These are phyloP conservation scores for Hylaea fasciaria DNA, from an alignment of 2,888 invertebrate genomes.

Conservation along the genomic window DNA sequence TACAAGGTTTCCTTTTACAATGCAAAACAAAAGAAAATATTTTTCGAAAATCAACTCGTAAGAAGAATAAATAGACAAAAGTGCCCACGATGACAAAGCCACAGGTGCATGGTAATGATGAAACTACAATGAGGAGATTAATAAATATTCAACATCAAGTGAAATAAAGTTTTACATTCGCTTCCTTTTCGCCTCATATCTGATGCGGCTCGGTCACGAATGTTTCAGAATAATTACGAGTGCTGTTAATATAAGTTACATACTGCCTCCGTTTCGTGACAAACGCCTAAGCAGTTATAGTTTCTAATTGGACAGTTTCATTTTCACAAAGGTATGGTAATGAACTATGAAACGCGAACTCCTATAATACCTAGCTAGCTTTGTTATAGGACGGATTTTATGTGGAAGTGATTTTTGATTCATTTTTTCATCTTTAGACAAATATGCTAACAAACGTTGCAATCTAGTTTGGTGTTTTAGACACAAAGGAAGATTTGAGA, in stretches of 20 bases:
- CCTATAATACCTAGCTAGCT: constrained; percentile 27
- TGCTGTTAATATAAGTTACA: constrained; percentile 26
- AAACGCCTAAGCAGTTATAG: constrained; percentile 40
- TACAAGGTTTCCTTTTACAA: no score
- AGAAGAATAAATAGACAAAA: no score
- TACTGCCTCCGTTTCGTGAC: constrained; percentile 40
- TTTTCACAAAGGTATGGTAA: constrained; percentile 39
- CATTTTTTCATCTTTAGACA: no score
- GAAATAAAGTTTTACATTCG: constrained; percentile 8
- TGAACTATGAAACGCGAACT: constrained; percentile 36
- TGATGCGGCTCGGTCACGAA: constrained; percentile 45
- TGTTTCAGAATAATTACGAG: constrained; percentile 41
- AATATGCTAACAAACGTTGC: no score
- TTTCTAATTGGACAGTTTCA: constrained; percentile 48
- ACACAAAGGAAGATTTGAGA: neutral
- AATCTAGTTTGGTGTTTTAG: no score
- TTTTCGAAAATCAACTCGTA: no score
- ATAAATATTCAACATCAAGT: neutral
- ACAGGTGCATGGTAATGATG: neutral
- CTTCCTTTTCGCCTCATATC: constrained; percentile 3
- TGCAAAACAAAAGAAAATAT: no score
- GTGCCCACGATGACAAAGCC: no score
- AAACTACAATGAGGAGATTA: neutral
- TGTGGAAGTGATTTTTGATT: neutral
- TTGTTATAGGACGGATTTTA: constrained; percentile 4